Base-by-base conservation (phyloP, 2,888 invertebrate species). In the Argyresthia goedartella region DNA sequence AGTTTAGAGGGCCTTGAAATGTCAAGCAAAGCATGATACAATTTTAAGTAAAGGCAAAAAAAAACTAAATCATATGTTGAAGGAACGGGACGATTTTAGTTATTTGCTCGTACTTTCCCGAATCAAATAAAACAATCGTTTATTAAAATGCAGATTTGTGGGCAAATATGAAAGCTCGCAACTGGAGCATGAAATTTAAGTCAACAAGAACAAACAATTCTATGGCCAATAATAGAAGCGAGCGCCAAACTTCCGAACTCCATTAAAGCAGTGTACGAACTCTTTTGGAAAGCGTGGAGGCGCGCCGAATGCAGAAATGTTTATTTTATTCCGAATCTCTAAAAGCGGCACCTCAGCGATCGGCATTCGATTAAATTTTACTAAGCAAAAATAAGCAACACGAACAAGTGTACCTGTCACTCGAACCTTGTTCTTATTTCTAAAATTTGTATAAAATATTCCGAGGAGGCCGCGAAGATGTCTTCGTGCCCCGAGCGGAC, bases 401-500 rank as follows among this genome's bases (percentile, higher is more conserved):
- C 70, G 72, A 84, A 80, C 76, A 75, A 76, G 76, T 86, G 84
- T 86, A 82, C 76, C 85, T 85, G 85, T 86, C 85, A 84, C 80
- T 76, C 75, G 67, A 64, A 62, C 71, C 75, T 76, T 81, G 81
- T 81, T 86, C 76, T 84, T 85, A 74, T 84, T 80, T 81, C 81
- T 80, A 79, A 82, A 82, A 85, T 85, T 85, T 84, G 84, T 84
- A 84, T 85, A 85, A 86, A 81, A 82, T 85, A 86, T 86, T 82
- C 85, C 65, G 73, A 70, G 67, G 66, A 66, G 68, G 69, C 70
- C 73, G 73, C 73, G 71, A 59, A 56, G 50, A 55, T 47, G 43
- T 33, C 52, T 47, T 52, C 41, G 54, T 52, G 52, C 50, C 49
- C 46, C 51, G 47, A 53, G 44, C 45, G 52, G 50, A 51, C 51